Base-by-base conservation (phyloP, 2,113 vertebrate species). In the Okapia johnstoni region DNA sequence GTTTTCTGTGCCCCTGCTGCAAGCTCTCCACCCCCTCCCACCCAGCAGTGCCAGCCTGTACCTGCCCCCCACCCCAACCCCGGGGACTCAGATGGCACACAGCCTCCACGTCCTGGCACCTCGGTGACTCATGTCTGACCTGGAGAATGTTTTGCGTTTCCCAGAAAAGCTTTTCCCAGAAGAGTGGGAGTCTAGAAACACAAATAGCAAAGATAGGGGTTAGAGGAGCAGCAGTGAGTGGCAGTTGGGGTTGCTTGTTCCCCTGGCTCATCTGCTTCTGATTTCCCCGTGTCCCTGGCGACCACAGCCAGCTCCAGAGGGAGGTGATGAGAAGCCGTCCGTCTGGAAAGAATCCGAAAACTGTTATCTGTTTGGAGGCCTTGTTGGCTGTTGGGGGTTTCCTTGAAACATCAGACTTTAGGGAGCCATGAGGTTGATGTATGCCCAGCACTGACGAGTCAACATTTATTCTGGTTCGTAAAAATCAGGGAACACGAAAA, bases 201-300 rank as follows among this genome's bases (percentile, higher is more conserved):
- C 87, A 81, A 54, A 48, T n/a, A 88, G 76, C 30, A 36, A 46
- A 94, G 83, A 97, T 79, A 96, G 90, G 80, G 85, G 26, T 73
- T 63, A 81, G 94, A 94, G 94, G 87, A 55, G 95, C 58, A 97
- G 97, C 43, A 2, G 6, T 15, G 19, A 36, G 28, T 7, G 33
- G 55, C 95, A 94, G 33, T 43, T 6, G 17, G 80, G 83, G 93
- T 55, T 84, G 58, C 85, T 95, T 61, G 93, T 84, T 61, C 80
- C 57, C 61, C 43, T 19, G 3, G 76, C 63, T 85, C 26, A 83
- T 90, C 96, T 87, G 12, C 80, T 85, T 93, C 90, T 23, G 60
- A 61, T 73, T 95, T 88, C 79, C 85, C 86, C 19, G 0, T 48
- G 28, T n/a, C 88, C 85, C 58, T 90, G 50, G 48, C 10, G 0